Base-by-base conservation (phyloP, 2,113 vertebrate species). In the Nansenia antarctica region DNA sequence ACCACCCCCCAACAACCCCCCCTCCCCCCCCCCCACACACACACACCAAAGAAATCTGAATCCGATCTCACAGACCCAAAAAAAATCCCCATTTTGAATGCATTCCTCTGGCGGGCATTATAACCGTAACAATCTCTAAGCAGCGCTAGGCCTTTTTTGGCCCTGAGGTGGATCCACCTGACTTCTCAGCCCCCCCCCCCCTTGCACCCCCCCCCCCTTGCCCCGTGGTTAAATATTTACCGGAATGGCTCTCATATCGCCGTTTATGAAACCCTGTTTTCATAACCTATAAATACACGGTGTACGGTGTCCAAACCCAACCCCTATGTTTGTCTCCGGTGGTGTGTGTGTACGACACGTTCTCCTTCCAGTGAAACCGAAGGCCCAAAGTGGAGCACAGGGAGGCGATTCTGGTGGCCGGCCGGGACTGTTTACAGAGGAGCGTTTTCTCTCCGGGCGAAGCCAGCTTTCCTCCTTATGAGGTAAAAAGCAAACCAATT, bases 401-500 rank as follows among this genome's bases (percentile, higher is more conserved):
- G 76, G 65, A 69, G 76, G 47, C 27, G 68, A 65, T 68, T 73
- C 69, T 64, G 70, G 74, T 82, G 68, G 58, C 67, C n/a, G n/a
- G n/a, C n/a, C 49, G 65, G 72, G 65, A 27, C 53, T 66, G 73
- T 80, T 84, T 79, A 64, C 73, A 73, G 42, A 79, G 39, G 55
- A 65, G 45, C 37, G 42, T 60, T 24, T 57, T 72, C 70, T 79
- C 78, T 79, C 62, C 24, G 65, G 35, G 77, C 74, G 65, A 85
- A 82, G 76, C 66, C 65, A 59, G 72, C 74, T 75, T 88, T 77
- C 76, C 73, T 77, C 76, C 73, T 77, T 85, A 86, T 82, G 76
- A 86, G 80, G 82, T 70, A 84, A 81, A 84, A 86, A 73, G 79
- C 78, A 85, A 89, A 86, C 78, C 78, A 84, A 78, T 87, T 83